These are phyloP conservation scores for Eulemur rubriventer DNA, from an alignment of 2,797 vertebrate genomes.

Conservation along the genomic window DNA sequence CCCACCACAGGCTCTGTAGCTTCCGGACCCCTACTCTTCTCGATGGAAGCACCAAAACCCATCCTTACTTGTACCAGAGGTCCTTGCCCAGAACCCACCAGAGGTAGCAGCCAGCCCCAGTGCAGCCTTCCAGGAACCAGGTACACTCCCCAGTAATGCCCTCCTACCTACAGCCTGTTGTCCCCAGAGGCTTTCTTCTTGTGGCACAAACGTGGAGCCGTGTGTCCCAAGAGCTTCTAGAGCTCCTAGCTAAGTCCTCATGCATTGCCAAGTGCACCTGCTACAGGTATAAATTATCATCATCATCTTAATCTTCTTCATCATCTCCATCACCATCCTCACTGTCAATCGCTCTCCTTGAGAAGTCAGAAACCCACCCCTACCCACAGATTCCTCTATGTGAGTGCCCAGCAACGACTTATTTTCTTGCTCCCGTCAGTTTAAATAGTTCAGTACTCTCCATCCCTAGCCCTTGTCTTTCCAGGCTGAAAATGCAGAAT, in stretches of 20 bases:
- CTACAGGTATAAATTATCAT: not conserved
- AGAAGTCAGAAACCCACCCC: not conserved
- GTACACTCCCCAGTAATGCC: not conserved
- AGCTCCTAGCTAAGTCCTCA: not conserved
- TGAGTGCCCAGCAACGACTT: not conserved
- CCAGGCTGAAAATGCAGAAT: not conserved
- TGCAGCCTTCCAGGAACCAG: not conserved
- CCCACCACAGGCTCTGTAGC: not conserved
- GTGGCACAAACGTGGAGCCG: not conserved
- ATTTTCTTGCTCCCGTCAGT: not conserved
- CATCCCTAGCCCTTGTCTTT: not conserved
- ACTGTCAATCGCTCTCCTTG: not conserved
- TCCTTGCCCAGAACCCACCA: not conserved
- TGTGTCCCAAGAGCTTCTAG: not conserved
- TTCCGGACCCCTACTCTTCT: not conserved
- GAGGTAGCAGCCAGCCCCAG: not conserved
- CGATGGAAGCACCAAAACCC: not conserved
- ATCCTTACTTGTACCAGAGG: not conserved
- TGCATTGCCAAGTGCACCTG: not conserved
- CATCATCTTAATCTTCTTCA: not conserved
- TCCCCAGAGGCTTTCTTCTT: not conserved
- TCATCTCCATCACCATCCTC: not conserved
- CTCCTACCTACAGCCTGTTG: not conserved
- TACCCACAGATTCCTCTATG: not conserved
- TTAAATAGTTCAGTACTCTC: not conserved